phyloP scores from a whole-genome alignment of 2,113 vertebrate species.

The Cyanoramphus novaezelandiae region DNA sequence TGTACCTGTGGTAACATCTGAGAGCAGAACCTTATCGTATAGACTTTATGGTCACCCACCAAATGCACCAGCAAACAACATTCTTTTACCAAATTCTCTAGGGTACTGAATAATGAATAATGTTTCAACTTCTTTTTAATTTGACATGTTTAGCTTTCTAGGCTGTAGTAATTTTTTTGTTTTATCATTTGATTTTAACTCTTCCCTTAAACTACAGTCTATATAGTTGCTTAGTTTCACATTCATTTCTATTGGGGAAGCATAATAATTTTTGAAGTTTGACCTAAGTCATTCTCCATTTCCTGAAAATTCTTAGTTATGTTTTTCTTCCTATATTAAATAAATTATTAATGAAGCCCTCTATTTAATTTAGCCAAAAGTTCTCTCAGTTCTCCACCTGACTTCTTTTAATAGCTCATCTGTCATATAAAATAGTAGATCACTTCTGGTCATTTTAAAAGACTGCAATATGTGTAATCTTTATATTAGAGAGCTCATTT shows the following conservation, averaged over 20 bases:
- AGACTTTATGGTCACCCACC: neutral
- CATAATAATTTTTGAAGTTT: neutral
- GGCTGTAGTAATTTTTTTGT: neutral
- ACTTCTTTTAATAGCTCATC: conserved; percentile 12
- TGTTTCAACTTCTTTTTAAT: neutral
- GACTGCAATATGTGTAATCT: neutral
- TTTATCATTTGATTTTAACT: neutral
- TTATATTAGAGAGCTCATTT: conserved; percentile 16
- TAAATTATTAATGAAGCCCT: conserved; percentile 22
- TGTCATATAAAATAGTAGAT: neutral
- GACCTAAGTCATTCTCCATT: conserved; percentile 7
- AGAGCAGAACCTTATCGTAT: neutral
- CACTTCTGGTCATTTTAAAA: neutral
- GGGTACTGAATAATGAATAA: neutral
- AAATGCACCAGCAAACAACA: neutral
- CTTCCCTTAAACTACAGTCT: neutral
- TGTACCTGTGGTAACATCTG: neutral
- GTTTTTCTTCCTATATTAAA: conserved; percentile 15
- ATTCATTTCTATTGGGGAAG: neutral
- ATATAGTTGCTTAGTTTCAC: neutral
- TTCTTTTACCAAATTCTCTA: neutral
- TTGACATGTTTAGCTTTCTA: neutral
- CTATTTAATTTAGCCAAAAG: conserved; percentile 47
- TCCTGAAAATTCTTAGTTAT: conserved; percentile 4
- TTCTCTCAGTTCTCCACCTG: conserved; percentile 15